Percentiles rank a stretch among this genome's conserved stretches.
Evolutionary conservation across 2,797 vertebrate genomes (phyloP).

Genomic region (Brachymystax lenok): DNA sequence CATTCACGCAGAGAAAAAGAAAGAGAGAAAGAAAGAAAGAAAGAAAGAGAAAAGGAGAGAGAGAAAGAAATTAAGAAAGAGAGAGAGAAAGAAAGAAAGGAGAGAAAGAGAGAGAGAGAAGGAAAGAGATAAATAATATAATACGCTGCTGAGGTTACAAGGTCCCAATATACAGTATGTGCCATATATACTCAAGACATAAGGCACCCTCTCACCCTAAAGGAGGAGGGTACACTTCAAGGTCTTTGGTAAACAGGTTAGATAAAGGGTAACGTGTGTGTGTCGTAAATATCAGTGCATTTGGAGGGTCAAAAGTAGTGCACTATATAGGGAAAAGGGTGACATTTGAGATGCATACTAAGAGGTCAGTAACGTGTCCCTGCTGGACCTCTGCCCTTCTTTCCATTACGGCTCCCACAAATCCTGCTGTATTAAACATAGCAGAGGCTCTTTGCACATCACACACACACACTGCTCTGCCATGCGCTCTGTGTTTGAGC

Average conservation of each 20-base stretch:
- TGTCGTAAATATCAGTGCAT: constrained; percentile 48
- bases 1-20: not conserved
- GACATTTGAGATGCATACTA: constrained; percentile 22
- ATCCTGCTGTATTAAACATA: not conserved
- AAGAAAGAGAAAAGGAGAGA: not conserved
- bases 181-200: constrained; percentile 8
- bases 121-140: no score
- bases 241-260: constrained; percentile 32
- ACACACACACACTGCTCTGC: constrained; percentile 44
- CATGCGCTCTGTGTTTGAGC: constrained; percentile 67
- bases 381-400: not conserved
- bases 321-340: not conserved
- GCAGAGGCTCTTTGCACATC: no score
- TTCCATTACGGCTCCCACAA: not conserved
- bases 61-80: not conserved
- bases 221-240: constrained; percentile 32
- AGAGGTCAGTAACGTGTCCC: constrained; percentile 34
- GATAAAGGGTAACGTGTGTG: constrained; percentile 36
- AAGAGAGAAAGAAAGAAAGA: constrained; percentile 1
- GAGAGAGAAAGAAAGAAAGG: not conserved
- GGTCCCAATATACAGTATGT: no score
- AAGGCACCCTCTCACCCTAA: not conserved
- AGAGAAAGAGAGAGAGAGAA: no score
- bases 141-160: no score
- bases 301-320: constrained; percentile 26